Evolutionary conservation across 2,797 vertebrate species (phyloP).

Genomic region (Clarias laeviceps): DNA sequence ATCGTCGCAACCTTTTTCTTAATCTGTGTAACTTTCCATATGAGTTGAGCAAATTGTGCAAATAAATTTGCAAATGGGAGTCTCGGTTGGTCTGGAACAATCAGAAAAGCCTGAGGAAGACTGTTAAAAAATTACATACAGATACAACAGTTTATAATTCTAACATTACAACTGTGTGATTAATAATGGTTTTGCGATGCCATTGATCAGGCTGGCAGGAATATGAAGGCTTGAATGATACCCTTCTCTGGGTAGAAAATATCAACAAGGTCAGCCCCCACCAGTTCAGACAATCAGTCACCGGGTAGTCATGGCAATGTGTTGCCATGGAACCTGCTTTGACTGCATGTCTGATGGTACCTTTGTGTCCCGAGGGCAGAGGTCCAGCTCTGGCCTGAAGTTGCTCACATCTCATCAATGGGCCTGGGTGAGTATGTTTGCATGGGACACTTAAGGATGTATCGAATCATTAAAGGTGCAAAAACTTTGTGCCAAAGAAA

Average conservation of each 20-base stretch:
- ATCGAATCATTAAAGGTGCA: conserved; percentile 32
- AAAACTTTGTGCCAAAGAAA: conserved; percentile 34
- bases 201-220: conserved; percentile 17
- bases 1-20: neutral
- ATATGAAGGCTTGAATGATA: conserved; percentile 32
- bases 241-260: conserved; percentile 20
- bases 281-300: conserved; percentile 28
- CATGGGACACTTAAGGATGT: conserved; percentile 25
- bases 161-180: neutral
- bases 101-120: neutral
- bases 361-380: conserved; percentile 40
- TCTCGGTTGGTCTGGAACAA: neutral
- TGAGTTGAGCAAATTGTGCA: neutral
- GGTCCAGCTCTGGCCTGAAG: conserved; percentile 38
- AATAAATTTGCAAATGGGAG: neutral
- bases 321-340: conserved; percentile 53
- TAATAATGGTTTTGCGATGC: conserved; percentile 1
- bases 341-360: conserved; percentile 44
- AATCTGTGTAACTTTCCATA: conserved; percentile 4
- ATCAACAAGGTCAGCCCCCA: conserved; percentile 34
- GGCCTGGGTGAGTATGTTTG: conserved; percentile 40
- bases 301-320: conserved; percentile 34
- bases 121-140: neutral
- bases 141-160: neutral
- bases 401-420: conserved; percentile 56